Base-by-base conservation (phyloP, 2,113 vertebrate species). In the Camelus bactrianus region DNA sequence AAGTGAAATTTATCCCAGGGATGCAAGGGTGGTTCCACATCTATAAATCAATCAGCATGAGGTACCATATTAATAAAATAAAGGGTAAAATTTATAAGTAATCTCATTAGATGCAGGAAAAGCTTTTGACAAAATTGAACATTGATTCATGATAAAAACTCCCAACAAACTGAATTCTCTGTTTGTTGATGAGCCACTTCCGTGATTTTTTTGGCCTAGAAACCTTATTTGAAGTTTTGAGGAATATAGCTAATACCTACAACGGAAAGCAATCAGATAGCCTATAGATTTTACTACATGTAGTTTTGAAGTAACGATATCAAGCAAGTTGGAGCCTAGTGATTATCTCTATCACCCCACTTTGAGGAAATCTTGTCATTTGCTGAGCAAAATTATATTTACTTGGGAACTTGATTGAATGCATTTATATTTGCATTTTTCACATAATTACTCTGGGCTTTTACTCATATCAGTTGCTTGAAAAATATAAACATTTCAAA, bases 311-410 rank as follows among this genome's bases (percentile, higher is more conserved):
- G 12, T 60, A 52, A 67, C 0, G 14, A 0, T 58, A 70, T 70
- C 9, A 65, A 65, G 30, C 12, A 35, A 62, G 20, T 70, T 77
- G 62, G 52, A 54, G 30, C 17, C n/a, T 64, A 38, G 19, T 12
- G 15, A 38, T 70, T 58, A 83, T 28, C 10, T 52, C 35, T 8
- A 84, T 77, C 20, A 75, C 32, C 2, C 8, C 81, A 16, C 38
- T 84, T 73, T 95, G 15, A 81, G 42, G 4, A 83, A 54, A 12
- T 62, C 13, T 77, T 73, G 58, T 17, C 50, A 11, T 56, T 86
- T 54, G 28, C 7, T 92, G 82, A 81, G 56, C 12, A 91, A 91
- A 58, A 69, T 89, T 93, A 70, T 54, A 79, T 93, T 89, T 62
- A 84, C 64, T 52, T 77, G 12, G 70, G 46, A 70, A 64, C 50